Evolutionary conservation across 2,888 invertebrate genomes (phyloP).

Genomic region (Catonia carolina): DNA sequence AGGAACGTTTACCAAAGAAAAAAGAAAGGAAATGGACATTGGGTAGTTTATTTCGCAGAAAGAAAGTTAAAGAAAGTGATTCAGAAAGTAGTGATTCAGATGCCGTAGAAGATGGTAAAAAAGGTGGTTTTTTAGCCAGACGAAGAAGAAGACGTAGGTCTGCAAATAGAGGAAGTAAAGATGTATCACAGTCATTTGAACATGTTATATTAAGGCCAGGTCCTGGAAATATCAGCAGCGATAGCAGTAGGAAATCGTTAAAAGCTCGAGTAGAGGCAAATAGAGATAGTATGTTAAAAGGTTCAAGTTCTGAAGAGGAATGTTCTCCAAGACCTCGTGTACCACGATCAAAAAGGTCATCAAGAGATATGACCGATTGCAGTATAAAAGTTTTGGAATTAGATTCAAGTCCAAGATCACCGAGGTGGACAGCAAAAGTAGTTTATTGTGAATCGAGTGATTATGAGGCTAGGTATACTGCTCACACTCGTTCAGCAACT

Average conservation of each 20-base stretch:
- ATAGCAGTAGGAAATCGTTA: constrained; percentile 34
- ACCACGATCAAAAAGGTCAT: constrained; percentile 74
- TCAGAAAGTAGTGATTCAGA: constrained; percentile 51
- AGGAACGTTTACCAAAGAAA: constrained; percentile 43
- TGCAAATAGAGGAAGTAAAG: constrained; percentile 32
- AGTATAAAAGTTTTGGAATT: constrained; percentile 36
- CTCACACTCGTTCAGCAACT: constrained; percentile 34
- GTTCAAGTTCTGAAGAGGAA: constrained; percentile 61
- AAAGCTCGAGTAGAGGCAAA: constrained; percentile 63
- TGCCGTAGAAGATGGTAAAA: constrained; percentile 43
- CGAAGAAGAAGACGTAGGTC: constrained; percentile 29
- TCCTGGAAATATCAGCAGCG: constrained; percentile 9
- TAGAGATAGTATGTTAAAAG: constrained; percentile 52
- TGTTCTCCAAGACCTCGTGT: constrained; percentile 61
- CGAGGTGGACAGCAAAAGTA: constrained; percentile 33
- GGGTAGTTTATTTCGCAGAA: constrained; percentile 63
- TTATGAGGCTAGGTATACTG: constrained; percentile 30
- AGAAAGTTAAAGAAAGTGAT: constrained; percentile 63
- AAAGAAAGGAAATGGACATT: constrained; percentile 72
- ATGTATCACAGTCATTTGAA: constrained; percentile 32
- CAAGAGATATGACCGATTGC: constrained; percentile 59
- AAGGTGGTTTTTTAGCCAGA: constrained; percentile 41
- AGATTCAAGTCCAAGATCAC: constrained; percentile 2
- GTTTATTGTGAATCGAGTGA: constrained; percentile 34
- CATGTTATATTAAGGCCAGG: constrained; percentile 19